Evolutionary conservation across 2,888 invertebrate genomes (phyloP).

Genomic region (Podabrus alpinus): DNA sequence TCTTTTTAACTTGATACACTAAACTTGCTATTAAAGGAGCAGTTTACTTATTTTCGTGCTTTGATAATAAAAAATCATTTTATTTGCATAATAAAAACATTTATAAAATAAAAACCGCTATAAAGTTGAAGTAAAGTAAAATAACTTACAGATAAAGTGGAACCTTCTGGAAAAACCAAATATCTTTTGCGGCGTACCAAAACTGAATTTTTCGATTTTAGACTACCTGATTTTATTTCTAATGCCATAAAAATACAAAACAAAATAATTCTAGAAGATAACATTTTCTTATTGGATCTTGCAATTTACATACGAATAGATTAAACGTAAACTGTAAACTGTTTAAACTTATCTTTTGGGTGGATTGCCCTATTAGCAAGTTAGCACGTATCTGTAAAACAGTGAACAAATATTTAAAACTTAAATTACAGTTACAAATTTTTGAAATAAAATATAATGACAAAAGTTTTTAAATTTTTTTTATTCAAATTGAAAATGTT

Average conservation of each 20-base stretch:
- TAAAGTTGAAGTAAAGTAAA: conserved; percentile 18
- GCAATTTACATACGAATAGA: not conserved
- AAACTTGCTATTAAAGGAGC: not conserved
- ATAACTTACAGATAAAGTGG: conserved; percentile 68
- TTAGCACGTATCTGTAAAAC: not conserved
- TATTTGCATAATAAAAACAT: conserved; percentile 7
- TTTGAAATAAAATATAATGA: not conserved
- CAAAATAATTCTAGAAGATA: conserved; percentile 3
- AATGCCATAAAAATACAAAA: conserved; percentile 7
- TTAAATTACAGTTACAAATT: not conserved
- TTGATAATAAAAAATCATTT: not conserved
- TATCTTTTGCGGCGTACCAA: conserved; percentile 66
- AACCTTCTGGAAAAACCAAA: conserved; percentile 72
- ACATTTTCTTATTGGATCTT: not conserved
- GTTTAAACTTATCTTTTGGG: not conserved
- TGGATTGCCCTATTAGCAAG: not conserved
- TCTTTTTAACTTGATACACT: not conserved
- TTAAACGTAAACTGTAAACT: not conserved
- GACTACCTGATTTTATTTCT: conserved; percentile 21
- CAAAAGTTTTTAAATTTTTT: not conserved
- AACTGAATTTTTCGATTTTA: conserved; percentile 42
- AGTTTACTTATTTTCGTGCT: not conserved
- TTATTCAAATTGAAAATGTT: not conserved
- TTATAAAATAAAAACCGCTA: conserved; percentile 7
- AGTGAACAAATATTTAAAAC: not conserved